phyloP scores from a whole-genome alignment of 2,888 invertebrate species.

The Hypselothyrea guttata region DNA sequence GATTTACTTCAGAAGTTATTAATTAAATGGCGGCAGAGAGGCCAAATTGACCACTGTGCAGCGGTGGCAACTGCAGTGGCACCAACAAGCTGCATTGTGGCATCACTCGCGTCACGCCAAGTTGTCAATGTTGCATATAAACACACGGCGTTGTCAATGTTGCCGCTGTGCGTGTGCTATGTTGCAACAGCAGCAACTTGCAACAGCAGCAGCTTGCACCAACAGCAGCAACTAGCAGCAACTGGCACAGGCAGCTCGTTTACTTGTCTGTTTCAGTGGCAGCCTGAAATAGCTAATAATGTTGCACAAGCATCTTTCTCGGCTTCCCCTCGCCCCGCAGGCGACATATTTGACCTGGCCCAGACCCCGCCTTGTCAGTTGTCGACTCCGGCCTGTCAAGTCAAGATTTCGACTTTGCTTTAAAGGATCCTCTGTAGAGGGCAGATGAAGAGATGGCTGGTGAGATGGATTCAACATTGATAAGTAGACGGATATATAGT shows the following conservation, averaged over 20 bases:
- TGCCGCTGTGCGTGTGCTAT: conserved; percentile 37
- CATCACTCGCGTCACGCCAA: conserved; percentile 64
- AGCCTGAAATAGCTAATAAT: conserved; percentile 66
- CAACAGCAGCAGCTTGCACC: conserved; percentile 2
- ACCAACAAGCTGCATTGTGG: conserved; percentile 33
- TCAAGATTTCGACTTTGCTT: conserved; percentile 19
- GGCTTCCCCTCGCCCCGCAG: conserved; percentile 8
- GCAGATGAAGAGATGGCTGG: too few relatives aligned
- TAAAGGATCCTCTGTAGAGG: conserved; percentile 2
- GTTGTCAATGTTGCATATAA: conserved; percentile 75
- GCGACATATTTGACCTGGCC: conserved; percentile 6
- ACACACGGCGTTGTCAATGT: conserved; percentile 63
- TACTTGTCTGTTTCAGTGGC: conserved; percentile 62
- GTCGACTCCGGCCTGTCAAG: conserved; percentile 14
- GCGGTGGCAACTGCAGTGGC: conserved; percentile 22
- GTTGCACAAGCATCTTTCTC: conserved; percentile 45
- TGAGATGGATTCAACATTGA: too few relatives aligned
- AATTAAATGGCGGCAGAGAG: too few relatives aligned
- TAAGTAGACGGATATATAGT: neutral
- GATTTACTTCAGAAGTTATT: too few relatives aligned
- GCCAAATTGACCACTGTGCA: too few relatives aligned
- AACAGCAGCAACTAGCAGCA: conserved; percentile 4
- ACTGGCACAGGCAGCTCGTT: conserved; percentile 42
- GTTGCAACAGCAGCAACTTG: conserved; percentile 21
- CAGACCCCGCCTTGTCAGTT: conserved; percentile 14